Base-by-base conservation (phyloP, 2,797 vertebrate species). In the Macropodus opercularis region DNA sequence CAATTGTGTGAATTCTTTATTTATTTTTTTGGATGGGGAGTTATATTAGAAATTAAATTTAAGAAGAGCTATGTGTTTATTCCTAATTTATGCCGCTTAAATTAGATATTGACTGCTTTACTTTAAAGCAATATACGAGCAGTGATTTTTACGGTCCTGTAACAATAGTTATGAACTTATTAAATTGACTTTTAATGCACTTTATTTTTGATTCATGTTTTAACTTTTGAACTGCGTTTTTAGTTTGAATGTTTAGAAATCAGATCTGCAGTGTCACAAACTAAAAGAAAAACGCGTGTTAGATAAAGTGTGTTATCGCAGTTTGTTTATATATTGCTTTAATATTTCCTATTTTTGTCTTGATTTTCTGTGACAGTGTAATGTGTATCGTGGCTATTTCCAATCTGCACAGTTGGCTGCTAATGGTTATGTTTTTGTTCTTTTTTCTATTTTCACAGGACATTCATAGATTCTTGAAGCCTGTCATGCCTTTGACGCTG, bases 391-490 rank as follows among this genome's bases (percentile, higher is more conserved):
- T 48, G 5, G 29, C 10, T 18, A 1, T 55, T 58, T 31, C 41
- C 21, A 19, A 47, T 21, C 15, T 6, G 4, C 29, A 38, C 43
- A 14, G 14, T 59, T 66, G 17, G 62, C 53, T 79, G 31, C 51
- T 61, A 4, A 48, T 44, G 19, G 26, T 49, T 53, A 35, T 29
- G 27, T 27, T 49, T n/a, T n/a, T n/a, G n/a, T n/a, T n/a, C n/a
- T 8, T 21, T 48, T 6, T 32, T 35, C 35, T 3, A 12, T 67
- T 62, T 64, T 50, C 21, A 48, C 75, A 89, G 84, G 65, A 75
- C 26, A 54, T 34, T 53, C 17, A 5, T 19, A 53, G 51, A 48
- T 67, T 49, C 57, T 22, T 69, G 62, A 67, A 57, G 52, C 38
- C 44, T 52, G 50, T 69, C 76, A 40, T 31, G 36, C 73, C 69